Evolutionary conservation across 2,797 vertebrate species (phyloP), one percentile per base, ranked within the genome.

Genomic region (Threskiornis aethiopicus): DNA sequence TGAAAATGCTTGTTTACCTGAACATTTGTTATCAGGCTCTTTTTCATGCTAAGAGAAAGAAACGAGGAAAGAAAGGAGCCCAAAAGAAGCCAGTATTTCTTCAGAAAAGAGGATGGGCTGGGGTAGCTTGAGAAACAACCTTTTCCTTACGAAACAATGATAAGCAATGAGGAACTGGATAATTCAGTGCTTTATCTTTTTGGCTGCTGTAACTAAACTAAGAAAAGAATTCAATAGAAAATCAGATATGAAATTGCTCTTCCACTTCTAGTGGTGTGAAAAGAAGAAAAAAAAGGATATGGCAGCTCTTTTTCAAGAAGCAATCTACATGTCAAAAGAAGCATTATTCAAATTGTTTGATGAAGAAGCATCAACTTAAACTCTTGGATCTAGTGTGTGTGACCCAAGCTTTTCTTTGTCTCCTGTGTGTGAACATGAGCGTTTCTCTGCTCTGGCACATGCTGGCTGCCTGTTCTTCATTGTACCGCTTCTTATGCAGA

Each of bases 221-320:
- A 89, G 70, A 69, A 96, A 93, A 86, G 16, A 94, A 94, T 95
- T 95, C 83, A 94, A 31, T 62, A 93, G 93, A 93, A 97, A 96
- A 93, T 97, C 65, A 93, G 72, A 79, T 86, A 96, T 59, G 82
- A 96, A 97, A 93, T 89, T 93, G 31, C 44, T 87, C 54, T 96
- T 94, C n/a, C 17, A 59, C 12, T 94, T 95, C 51, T 87, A 46
- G 13, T 49, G 39, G 41, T 82, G 35, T 46, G 89, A 87, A 90
- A 87, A 73, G 58, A 52, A 52, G 16, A 73, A 76, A 91, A 93
- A 86, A 93, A 42, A 5, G 2, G 24, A 49, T 21, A 52, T 11
- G 42, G 55, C 35, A 44, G 33, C 11, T 61, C 35, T 90, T 95
- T 96, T 82, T 59, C 51, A 80, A 92, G 75, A 93, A 94, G 69